Evolutionary conservation across 92 coral and sea anemone species (phyloP), one percentile per base, ranked within the genome.

Genomic region (Parazoanthus atlanticus): DNA sequence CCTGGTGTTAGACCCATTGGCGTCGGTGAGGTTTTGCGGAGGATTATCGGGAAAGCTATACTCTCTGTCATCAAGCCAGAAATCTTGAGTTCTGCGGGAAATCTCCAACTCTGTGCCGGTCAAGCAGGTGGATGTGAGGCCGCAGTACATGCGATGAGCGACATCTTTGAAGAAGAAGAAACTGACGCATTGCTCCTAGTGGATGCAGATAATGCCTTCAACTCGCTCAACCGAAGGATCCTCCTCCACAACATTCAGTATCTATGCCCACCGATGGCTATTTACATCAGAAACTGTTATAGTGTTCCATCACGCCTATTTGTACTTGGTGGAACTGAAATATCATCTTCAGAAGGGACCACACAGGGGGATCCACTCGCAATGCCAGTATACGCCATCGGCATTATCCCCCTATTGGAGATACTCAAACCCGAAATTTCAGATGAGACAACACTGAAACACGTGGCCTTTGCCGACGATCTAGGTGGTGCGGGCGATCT

Each of bases 381-480:
- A 26, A 76, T 75, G 89, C 84, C 89, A 29, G 46, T 86, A 70
- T 86, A 76, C 41, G 84, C 89, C 34, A 25, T 76, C 11, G 89
- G 73, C 47, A 86, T 86, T 5, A 75, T 74, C 33, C 89, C 89
- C 41, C 32, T 76, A 33, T 47, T 86, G 54, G 25, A 47, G 67
- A 12, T 86, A 32, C 74, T 86, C 74, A 86, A 86, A 33, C 33
- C 54, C 3, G 80, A 78, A 36, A 56, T 46, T 8, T 12, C 88
- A 23, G 72, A 66, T 3, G 70, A 13, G 8, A 34, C 72, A 64
- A 54, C 73, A 81, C 61, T 88, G 47, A 67, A 58, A 54, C 81
- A 81, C n/a, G 91, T 64, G 3, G 86, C 86, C 47, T 88, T 88
- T 54, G 88, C 80, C 4, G 91, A 89, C 17, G 88, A n/a, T n/a